Evolutionary conservation across 1,140 invertebrate genomes (phyloP).

Genomic region (Solen grandis): DNA sequence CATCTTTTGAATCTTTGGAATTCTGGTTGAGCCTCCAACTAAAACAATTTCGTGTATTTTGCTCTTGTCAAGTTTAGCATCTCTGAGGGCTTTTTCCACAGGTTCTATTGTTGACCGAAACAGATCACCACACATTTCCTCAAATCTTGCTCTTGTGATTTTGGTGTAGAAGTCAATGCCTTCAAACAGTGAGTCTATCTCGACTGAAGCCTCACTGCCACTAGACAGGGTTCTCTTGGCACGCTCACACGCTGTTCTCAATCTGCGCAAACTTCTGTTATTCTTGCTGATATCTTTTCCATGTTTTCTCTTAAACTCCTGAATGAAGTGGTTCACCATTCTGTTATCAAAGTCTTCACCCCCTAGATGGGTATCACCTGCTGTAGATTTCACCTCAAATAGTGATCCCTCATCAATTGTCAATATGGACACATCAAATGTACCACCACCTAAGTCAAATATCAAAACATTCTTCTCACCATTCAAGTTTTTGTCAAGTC

Average conservation of each 20-base stretch:
- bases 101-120: slow-evolving; percentile 94
- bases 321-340: slow-evolving; percentile 94
- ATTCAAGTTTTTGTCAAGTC: slow-evolving; percentile 83
- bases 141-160: too few species aligned
- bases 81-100: slow-evolving; percentile 95
- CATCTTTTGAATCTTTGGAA: slow-evolving; percentile 98
- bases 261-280: slow-evolving; percentile 92
- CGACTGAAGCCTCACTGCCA: slow-evolving; percentile 90
- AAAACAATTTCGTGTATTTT: slow-evolving; percentile 97
- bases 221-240: slow-evolving; percentile 97
- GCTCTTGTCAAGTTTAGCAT: slow-evolving; percentile 97
- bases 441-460: too few species aligned
- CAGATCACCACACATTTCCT: slow-evolving; percentile 91
- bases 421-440: slow-evolving; percentile 76
- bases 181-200: too few species aligned
- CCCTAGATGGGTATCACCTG: slow-evolving; percentile 83
- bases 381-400: slow-evolving; percentile 89
- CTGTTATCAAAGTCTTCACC: too few species aligned
- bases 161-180: too few species aligned
- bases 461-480: too few species aligned
- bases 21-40: slow-evolving; percentile 98
- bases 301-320: slow-evolving; percentile 87
- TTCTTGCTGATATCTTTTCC: slow-evolving; percentile 96
- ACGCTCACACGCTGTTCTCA: too few species aligned
- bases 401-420: slow-evolving; percentile 84